Base-by-base conservation (phyloP, 2,113 vertebrate species). In the Orientallactaga bullata region DNA sequence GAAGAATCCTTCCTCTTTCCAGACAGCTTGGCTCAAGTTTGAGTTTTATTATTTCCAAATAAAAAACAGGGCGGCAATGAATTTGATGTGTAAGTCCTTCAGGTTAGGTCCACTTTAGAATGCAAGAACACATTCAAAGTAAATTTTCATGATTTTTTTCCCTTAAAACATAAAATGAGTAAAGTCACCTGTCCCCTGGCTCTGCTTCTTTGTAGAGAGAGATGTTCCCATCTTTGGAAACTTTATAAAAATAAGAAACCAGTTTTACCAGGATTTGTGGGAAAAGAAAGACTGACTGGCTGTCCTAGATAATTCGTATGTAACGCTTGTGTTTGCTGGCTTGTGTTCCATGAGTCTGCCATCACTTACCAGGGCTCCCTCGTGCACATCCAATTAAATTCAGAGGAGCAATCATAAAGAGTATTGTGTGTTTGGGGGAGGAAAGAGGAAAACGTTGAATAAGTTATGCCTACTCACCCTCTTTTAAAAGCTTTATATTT, bases 191-290 rank as follows among this genome's bases (percentile, higher is more conserved):
- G 16, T 58, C 20, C 23, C 18, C 4, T 30, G 11, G 30, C 5
- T 24, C 10, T 35, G 65, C 85, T 91, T 85, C 78, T 95, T 91
- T 97, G 92, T 94, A 80, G 39, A 92, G 60, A 85, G 10, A 91
- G n/a, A 35, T 88, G 61, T 94, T 89, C 58, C 66, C 84, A 91
- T 69, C 20, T 66, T 77, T 89, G 73, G 42, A 73, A 82, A 65
- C 35, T 91, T 91, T 84, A 37, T 37, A 32, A 47, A 81, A 92
- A 82, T 35, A 20, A 88, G 74, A 88, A 90, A 61, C 5, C n/a
- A 37, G 63, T 83, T 79, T 94, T 92, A 77, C 69, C 63, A 73
- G 58, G 51, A 61, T 88, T 77, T 88, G 65, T 58, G 39, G 47
- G 35, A n/a, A 58, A 61, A 30, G 74, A 60, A 63, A 69, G 18